Percentiles rank a stretch among this genome's conserved stretches.
Evolutionary conservation across 2,113 vertebrate genomes (phyloP).

Genomic region (Saccopteryx leptura): DNA sequence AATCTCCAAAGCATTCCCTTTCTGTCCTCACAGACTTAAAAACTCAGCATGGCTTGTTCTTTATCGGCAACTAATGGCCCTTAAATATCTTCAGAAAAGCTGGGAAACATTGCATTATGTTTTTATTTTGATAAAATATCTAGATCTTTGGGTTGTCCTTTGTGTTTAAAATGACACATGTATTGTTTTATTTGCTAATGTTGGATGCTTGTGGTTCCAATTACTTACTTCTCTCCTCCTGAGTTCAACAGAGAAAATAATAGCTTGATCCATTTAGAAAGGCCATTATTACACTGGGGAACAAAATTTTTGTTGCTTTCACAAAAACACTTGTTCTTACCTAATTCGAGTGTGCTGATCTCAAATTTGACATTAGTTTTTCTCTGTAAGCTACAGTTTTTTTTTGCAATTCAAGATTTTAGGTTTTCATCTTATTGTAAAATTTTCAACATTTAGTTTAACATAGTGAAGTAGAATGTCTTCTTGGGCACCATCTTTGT

Average conservation of each 20-base stretch:
- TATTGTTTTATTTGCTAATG: background rate
- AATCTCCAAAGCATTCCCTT: background rate
- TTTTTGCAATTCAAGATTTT: no score
- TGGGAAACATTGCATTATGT: background rate
- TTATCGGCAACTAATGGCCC: background rate
- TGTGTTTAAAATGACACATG: constrained; percentile 2
- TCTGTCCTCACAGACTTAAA: background rate
- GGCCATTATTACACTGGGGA: background rate
- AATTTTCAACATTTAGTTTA: no score
- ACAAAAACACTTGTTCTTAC: no score
- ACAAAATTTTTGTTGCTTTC: no score
- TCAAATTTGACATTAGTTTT: no score
- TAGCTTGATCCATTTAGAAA: background rate
- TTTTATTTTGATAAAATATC: constrained; percentile 33
- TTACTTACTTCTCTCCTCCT: background rate
- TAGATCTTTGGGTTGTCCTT: background rate
- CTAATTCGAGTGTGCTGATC: no score
- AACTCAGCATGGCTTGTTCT: background rate
- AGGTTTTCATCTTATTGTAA: no score
- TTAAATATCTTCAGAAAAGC: constrained; percentile 23
- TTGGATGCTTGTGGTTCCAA: background rate
- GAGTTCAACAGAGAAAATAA: constrained; percentile 25
- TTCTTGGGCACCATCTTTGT: no score
- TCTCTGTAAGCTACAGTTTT: no score
- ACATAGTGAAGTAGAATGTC: no score